These are phyloP conservation scores for Cyrtonyx montezumae DNA, from an alignment of 2,113 vertebrate genomes.

Conservation along the genomic window DNA sequence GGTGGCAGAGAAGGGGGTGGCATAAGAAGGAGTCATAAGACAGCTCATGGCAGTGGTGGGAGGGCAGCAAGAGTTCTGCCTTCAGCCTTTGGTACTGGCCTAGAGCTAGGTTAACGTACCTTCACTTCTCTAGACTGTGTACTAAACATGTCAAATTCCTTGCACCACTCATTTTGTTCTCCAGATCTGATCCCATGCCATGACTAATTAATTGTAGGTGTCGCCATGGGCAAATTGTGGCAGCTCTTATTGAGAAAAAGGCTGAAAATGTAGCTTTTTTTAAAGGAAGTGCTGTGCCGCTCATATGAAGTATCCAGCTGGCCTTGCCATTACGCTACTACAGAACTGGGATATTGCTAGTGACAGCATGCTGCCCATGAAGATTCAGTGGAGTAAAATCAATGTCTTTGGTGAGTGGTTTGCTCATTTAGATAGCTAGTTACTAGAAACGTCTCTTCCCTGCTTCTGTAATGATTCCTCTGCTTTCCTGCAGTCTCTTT, in stretches of 20 bases:
- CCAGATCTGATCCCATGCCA: background rate
- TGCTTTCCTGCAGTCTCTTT: constrained; percentile 24
- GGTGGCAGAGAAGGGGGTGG: background rate
- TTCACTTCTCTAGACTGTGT: background rate
- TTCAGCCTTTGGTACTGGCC: background rate
- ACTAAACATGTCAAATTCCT: background rate
- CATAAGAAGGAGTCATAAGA: background rate
- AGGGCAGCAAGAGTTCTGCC: background rate
- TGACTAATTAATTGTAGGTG: background rate
- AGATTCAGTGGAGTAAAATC: constrained; percentile 16
- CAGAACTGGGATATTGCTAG: background rate
- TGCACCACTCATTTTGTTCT: background rate
- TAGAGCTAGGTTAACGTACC: background rate
- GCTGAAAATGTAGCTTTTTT: background rate
- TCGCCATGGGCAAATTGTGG: background rate
- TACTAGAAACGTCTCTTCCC: constrained; percentile 11
- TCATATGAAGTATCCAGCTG: background rate
- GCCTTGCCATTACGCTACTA: background rate
- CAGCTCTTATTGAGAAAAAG: background rate
- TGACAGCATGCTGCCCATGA: background rate
- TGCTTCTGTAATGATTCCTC: background rate
- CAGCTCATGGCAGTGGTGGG: background rate
- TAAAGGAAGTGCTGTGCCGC: background rate
- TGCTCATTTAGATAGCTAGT: background rate
- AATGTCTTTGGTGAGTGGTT: constrained; percentile 7